Percentiles rank a stretch among this genome's conserved stretches.
These are phyloP conservation scores for Enteromius treurensis DNA, from an alignment of 2,797 vertebrate species.

Conservation along the genomic window DNA sequence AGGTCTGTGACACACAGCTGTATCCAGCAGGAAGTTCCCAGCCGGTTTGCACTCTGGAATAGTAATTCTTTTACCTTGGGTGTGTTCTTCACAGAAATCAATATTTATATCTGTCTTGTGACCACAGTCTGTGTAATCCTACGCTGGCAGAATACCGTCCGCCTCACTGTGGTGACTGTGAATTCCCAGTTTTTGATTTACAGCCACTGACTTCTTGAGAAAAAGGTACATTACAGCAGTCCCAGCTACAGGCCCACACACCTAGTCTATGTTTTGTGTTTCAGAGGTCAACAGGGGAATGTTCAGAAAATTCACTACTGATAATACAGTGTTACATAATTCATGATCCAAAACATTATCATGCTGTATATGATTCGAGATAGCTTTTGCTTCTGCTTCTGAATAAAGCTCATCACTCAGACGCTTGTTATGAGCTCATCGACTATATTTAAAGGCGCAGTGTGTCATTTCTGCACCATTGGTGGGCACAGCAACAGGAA, in stretches of 20 bases:
- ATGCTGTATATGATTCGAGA: background rate
- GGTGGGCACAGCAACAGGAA: background rate
- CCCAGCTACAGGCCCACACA: background rate
- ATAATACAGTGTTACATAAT: background rate
- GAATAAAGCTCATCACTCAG: background rate
- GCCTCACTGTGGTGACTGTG: conserved; percentile 42
- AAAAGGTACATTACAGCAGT: conserved; percentile 20
- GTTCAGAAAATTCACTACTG: conserved; percentile 1
- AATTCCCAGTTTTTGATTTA: conserved; percentile 46
- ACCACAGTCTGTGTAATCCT: conserved; percentile 29
- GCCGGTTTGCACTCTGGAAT: background rate
- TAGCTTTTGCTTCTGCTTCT: background rate
- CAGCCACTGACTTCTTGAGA: conserved; percentile 12
- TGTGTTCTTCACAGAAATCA: conserved; percentile 24
- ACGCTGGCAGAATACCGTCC: background rate
- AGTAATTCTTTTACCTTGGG: background rate
- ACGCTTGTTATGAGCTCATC: background rate
- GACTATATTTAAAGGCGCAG: background rate
- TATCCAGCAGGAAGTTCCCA: background rate
- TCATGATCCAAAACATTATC: background rate
- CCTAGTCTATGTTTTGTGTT: background rate
- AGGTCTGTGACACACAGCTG: background rate
- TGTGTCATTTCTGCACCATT: background rate
- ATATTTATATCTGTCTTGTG: conserved; percentile 29
- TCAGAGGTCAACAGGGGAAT: conserved; percentile 21